Evolutionary conservation across 2,888 invertebrate genomes (phyloP).

Genomic region (Cephus pulcher): DNA sequence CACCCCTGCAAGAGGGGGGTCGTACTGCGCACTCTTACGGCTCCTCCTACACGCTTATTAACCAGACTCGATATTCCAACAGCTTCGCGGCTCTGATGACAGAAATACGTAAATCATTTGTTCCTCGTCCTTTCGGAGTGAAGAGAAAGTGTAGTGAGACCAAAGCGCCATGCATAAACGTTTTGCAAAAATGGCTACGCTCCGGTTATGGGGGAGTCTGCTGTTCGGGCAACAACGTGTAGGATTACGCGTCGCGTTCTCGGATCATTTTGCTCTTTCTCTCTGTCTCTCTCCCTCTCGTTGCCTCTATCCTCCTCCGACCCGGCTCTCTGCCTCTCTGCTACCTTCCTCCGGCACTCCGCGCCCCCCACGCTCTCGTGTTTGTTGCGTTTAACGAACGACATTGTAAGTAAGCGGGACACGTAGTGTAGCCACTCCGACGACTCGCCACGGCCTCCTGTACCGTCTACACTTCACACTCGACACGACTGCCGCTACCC

Average conservation of each 20-base stretch:
- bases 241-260: conserved; percentile 36
- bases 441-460: background rate
- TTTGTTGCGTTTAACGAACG: conserved; percentile 40
- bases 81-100: background rate
- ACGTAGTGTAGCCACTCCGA: conserved; percentile 4
- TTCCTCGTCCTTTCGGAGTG: accelerated
- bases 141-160: background rate
- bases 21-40: background rate
- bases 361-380: conserved; percentile 21
- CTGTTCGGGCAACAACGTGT: conserved; percentile 24
- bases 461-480: conserved; percentile 12
- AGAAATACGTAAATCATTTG: background rate
- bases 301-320: background rate
- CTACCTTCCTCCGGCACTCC: background rate
- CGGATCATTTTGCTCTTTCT: background rate
- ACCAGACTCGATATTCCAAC: background rate
- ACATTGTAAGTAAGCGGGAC: conserved; percentile 46
- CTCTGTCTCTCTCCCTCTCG: background rate
- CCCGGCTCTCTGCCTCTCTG: background rate
- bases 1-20: conserved; percentile 17
- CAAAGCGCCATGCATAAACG: background rate
- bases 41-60: background rate
- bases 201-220: background rate
- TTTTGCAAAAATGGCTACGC: background rate
- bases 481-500: background rate